Evolutionary conservation across 92 coral and sea anemone species (phyloP), one percentile per base, ranked within the genome.

Genomic region (Palythoa grandis): DNA sequence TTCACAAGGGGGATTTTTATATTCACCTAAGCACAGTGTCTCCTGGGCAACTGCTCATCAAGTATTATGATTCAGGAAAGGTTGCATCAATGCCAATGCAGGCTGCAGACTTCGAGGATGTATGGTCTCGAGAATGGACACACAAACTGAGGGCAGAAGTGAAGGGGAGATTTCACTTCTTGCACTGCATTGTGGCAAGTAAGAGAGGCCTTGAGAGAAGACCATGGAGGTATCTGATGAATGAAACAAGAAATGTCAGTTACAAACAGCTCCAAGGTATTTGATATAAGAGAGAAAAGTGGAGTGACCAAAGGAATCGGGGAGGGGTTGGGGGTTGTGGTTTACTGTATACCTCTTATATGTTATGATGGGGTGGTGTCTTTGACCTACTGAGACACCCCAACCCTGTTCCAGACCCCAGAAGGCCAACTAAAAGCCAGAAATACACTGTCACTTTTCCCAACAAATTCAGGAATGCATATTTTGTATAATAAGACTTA

Each of bases 211-310:
- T 92, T n/a, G 99, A 95, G 78, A 92, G 95, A 88, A 77, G 99
- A 11, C 99, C 99, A 0, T 96, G 99, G 99, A 90, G 99, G 25
- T 96, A 96, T 80, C 77, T 96, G 56, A 96, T 96, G 99, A 89
- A 95, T 53, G 94, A 92, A 80, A 83, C 94, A 37, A 85, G 98
- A 47, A 92, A 94, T 87, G 92, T 87, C 74, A 94, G 93, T 65
- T 79, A 87, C 68, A 92, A 94, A 52, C 95, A 94, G 67, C 76
- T 93, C 14, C 89, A 87, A 72, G 95, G 98, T 94, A 56, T 86
- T 84, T 85, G 66, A 63, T 39, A 48, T 23, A 77, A 40, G 15
- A 35, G 22, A 72, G 2, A 43, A 65, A 11, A 16, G 23, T 58
- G 20, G 65, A 58, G n/a, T 58, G 17, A 5, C 19, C 65, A 16